A percentile compares a stretch with the other conserved stretches of the same genome.
Conservation (phyloP, 2,113 vertebrate genomes). For the Silurus asotus region DNA sequence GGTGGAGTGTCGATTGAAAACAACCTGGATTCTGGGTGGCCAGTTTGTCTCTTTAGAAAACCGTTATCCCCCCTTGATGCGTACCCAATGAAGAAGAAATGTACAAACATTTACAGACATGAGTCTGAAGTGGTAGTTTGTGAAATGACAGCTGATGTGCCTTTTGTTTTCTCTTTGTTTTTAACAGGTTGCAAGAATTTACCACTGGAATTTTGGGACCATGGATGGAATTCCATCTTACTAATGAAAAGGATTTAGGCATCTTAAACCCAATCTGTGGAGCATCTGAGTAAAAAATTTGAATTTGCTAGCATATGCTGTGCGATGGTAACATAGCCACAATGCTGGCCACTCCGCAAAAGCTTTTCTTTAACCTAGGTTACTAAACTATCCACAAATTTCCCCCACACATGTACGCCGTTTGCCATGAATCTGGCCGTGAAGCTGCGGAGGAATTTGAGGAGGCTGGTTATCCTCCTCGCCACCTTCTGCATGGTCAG, state of each 20-base stretch:
- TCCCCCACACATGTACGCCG: slow-evolving; percentile 40
- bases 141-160: slow-evolving; percentile 23
- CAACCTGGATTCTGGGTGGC: slow-evolving; percentile 52
- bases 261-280: not conserved
- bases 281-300: slow-evolving; percentile 26
- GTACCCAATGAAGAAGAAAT: slow-evolving; percentile 35
- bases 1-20: slow-evolving; percentile 59
- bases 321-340: slow-evolving; percentile 98
- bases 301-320: slow-evolving; percentile 69
- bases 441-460: slow-evolving; percentile 88
- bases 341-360: slow-evolving; percentile 57
- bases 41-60: slow-evolving; percentile 48
- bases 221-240: not conserved
- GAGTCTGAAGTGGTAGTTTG: slow-evolving; percentile 22
- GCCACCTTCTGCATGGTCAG: slow-evolving; percentile 89
- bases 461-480: slow-evolving; percentile 84
- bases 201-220: not conserved
- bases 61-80: slow-evolving; percentile 43
- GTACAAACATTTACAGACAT: slow-evolving; percentile 55
- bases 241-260: not conserved
- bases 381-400: slow-evolving; percentile 57
- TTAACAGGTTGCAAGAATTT: slow-evolving; percentile 22
- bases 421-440: slow-evolving; percentile 86
- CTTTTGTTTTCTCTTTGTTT: slow-evolving; percentile 27
- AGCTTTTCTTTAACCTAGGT: slow-evolving; percentile 55